A percentile compares a stretch with the other conserved stretches of the same genome.
These are phyloP conservation scores for Ageneiosus marmoratus DNA, from an alignment of 2,113 vertebrate genomes.

Conservation along the genomic window DNA sequence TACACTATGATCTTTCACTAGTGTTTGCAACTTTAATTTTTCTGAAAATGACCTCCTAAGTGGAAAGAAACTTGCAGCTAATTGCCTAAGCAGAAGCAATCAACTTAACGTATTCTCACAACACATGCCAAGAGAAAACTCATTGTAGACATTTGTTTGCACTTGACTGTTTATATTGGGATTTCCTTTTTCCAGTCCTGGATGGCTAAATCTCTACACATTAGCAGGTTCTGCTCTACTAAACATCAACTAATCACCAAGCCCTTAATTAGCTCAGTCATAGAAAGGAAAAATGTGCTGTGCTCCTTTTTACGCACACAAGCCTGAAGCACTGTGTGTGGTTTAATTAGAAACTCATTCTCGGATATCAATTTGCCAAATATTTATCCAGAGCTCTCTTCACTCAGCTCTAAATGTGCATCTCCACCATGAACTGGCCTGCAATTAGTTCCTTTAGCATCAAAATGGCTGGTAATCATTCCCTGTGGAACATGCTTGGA, in stretches of 20 bases:
- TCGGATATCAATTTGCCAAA: constrained; percentile 50
- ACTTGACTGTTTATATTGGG: constrained; percentile 5
- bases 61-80: constrained; percentile 11
- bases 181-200: constrained; percentile 17
- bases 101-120: constrained; percentile 5
- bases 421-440: constrained; percentile 55
- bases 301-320: not conserved
- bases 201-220: not conserved
- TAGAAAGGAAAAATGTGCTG: not conserved
- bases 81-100: constrained; percentile 4
- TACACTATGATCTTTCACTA: not conserved
- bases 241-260: not conserved
- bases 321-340: constrained; percentile 49
- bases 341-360: constrained; percentile 55
- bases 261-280: constrained; percentile 4
- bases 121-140: constrained; percentile 5
- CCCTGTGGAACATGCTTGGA: constrained; percentile 17
- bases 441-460: constrained; percentile 44
- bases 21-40: not conserved
- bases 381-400: constrained; percentile 56
- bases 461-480: constrained; percentile 47
- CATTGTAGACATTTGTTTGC: not conserved
- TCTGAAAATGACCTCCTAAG: not conserved
- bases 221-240: not conserved
- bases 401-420: constrained; percentile 46